Evolutionary conservation across 2,113 vertebrate species (phyloP).

Genomic region (Halcyon malimbica): DNA sequence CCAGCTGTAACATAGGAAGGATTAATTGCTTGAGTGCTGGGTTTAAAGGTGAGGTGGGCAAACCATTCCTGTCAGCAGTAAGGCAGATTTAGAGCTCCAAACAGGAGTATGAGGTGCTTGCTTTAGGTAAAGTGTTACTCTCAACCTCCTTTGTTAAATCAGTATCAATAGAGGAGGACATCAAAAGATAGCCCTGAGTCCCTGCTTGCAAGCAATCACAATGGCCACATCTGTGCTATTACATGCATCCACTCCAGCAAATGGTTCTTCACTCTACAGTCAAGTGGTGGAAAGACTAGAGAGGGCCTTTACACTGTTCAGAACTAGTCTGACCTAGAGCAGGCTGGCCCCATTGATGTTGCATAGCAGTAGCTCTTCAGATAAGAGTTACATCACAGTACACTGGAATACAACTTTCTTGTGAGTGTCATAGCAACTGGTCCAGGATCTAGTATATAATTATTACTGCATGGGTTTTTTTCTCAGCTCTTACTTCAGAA

Average conservation of each 20-base stretch:
- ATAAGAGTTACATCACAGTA: neutral
- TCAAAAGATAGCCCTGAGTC: neutral
- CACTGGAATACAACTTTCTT: neutral
- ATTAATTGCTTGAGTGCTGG: neutral
- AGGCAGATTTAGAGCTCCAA: neutral
- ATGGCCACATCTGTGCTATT: neutral
- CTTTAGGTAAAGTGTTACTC: neutral
- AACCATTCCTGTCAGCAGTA: neutral
- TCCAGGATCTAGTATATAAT: neutral
- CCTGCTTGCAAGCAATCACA: neutral
- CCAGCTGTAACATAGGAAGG: neutral
- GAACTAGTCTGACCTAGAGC: neutral
- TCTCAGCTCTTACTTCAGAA: neutral
- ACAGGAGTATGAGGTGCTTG: neutral
- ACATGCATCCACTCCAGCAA: neutral
- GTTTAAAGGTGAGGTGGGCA: neutral
- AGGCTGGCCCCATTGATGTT: accelerated
- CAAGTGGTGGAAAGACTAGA: neutral
- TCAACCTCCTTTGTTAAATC: neutral
- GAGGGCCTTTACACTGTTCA: neutral
- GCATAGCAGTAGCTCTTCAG: neutral
- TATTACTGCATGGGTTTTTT: neutral
- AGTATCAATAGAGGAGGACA: neutral
- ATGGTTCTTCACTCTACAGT: accelerated
- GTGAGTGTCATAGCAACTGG: neutral